Evolutionary conservation across 2,888 invertebrate genomes (phyloP).

Genomic region (Sminthurides aquaticus): DNA sequence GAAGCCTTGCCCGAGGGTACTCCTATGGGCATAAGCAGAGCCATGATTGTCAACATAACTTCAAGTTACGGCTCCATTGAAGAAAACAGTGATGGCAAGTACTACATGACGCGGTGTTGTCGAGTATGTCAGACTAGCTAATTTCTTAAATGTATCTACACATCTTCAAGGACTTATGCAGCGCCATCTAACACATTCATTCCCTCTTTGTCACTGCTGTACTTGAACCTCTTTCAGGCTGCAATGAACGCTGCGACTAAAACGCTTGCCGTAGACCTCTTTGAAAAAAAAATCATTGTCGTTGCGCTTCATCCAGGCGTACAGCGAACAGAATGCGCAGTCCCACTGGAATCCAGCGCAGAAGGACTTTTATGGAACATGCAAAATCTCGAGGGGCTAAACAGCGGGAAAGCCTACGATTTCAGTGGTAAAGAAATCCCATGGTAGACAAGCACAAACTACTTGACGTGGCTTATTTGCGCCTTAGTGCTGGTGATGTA

Average conservation of each 20-base stretch:
- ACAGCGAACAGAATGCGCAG: slow-evolving; percentile 55
- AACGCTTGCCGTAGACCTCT: slow-evolving; percentile 73
- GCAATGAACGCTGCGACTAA: slow-evolving; percentile 80
- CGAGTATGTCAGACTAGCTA: slow-evolving; percentile 55
- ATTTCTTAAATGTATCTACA: not conserved
- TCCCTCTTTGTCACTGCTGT: too few relatives aligned
- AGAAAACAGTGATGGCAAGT: slow-evolving; percentile 65
- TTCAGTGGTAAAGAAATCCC: slow-evolving; percentile 65
- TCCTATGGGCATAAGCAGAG: slow-evolving; percentile 12
- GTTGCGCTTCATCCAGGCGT: slow-evolving; percentile 72
- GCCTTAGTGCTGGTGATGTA: too few relatives aligned
- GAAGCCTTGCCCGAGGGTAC: not conserved
- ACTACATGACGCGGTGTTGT: slow-evolving; percentile 76
- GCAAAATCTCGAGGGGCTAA: slow-evolving; percentile 54
- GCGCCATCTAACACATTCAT: too few relatives aligned
- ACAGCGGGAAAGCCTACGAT: slow-evolving; percentile 70
- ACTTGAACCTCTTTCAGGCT: slow-evolving; percentile 55
- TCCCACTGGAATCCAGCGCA: slow-evolving; percentile 63
- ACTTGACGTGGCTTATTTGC: too few relatives aligned
- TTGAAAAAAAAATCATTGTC: slow-evolving; percentile 65
- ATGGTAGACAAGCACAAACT: slow-evolving; percentile 59
- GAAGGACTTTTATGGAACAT: slow-evolving; percentile 60
- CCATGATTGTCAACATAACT: slow-evolving; percentile 65
- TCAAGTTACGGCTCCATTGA: slow-evolving; percentile 70
- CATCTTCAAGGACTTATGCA: too few relatives aligned